These are phyloP conservation scores for Strix uralensis DNA, from an alignment of 2,113 vertebrate genomes.

Conservation along the genomic window DNA sequence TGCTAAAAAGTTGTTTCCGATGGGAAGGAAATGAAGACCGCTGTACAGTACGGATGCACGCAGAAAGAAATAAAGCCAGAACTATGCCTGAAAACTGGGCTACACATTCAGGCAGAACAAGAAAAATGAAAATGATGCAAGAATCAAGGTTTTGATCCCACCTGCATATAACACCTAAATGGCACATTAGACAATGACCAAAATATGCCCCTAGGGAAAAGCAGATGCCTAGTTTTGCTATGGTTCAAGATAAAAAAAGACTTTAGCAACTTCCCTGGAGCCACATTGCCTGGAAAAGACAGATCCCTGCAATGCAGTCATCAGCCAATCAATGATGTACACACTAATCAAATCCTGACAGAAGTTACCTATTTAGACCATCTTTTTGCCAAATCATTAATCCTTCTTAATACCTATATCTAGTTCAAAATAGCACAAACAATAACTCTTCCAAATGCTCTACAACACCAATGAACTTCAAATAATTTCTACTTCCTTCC, in stretches of 20 bases:
- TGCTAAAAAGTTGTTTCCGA: neutral
- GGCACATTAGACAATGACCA: neutral
- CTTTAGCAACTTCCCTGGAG: neutral
- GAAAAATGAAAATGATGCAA: neutral
- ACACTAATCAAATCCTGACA: neutral
- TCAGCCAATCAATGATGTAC: constrained; percentile 6
- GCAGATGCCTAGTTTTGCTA: neutral
- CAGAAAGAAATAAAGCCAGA: neutral
- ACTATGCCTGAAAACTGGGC: neutral
- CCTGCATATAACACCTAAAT: neutral
- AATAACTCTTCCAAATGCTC: neutral
- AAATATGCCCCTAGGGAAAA: neutral
- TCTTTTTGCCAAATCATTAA: constrained; percentile 49
- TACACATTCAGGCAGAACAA: neutral
- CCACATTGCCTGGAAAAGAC: neutral
- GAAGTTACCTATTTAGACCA: constrained; percentile 15
- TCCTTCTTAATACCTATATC: neutral
- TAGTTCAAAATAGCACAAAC: neutral
- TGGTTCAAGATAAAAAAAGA: neutral
- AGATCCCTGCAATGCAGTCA: constrained; percentile 45
- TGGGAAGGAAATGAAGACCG: neutral
- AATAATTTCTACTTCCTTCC: neutral
- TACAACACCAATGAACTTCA: neutral
- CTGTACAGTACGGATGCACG: fast-evolving
- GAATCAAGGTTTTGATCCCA: neutral